Conservation (phyloP, 2,113 vertebrate species). For the Siniperca chuatsi region DNA sequence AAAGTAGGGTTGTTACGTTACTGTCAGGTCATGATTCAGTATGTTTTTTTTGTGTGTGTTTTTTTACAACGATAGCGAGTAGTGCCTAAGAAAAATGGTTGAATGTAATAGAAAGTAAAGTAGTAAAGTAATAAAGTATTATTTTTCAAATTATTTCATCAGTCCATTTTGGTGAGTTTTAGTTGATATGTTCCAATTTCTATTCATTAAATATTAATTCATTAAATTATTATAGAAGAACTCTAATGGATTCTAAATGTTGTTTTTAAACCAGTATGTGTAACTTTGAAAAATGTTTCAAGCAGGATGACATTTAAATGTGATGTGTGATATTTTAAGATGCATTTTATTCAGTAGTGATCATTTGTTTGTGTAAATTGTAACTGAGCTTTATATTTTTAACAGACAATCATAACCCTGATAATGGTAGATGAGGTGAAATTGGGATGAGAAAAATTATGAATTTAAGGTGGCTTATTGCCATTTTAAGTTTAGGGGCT, state of each 20-base stretch:
- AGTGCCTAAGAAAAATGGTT: neutral
- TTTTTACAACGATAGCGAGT: neutral
- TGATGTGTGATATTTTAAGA: neutral
- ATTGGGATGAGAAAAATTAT: neutral
- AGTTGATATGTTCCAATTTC: neutral
- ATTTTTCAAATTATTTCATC: neutral
- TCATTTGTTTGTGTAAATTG: neutral
- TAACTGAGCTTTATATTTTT: neutral
- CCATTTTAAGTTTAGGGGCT: neutral
- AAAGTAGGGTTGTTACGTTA: neutral
- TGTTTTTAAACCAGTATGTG: no score
- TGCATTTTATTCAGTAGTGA: neutral
- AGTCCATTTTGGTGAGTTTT: neutral
- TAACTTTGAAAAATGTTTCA: neutral
- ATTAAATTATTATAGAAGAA: neutral
- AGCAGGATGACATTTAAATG: neutral
- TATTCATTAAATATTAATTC: neutral
- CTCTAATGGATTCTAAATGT: neutral
- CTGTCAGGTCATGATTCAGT: conserved; percentile 1
- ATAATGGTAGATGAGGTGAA: neutral
- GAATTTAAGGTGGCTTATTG: neutral
- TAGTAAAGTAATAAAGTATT: neutral
- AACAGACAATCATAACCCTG: neutral
- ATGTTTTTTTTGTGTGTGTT: neutral
- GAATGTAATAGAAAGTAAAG: neutral